A percentile compares a stretch with the other conserved stretches of the same genome.
phyloP scores from a whole-genome alignment of 2,113 vertebrate genomes.

The Andinoacara biseriatus region DNA sequence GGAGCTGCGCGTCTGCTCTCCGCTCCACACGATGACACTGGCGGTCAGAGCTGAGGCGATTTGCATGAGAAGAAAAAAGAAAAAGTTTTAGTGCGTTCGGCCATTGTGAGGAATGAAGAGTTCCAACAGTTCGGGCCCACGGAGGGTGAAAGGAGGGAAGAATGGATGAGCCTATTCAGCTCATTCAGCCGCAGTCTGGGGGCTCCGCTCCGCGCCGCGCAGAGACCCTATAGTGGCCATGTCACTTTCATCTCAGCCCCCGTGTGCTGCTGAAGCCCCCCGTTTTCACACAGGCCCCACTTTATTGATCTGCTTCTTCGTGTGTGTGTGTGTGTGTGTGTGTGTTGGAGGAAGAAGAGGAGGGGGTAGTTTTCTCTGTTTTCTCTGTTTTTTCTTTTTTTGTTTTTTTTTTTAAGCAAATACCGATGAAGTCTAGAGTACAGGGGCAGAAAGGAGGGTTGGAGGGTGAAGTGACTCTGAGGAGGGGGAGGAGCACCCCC shows the following conservation, averaged over 20 bases:
- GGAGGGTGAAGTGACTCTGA: conserved; percentile 65
- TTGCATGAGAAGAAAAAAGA: conserved; percentile 93
- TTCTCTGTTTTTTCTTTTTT: conserved; percentile 58
- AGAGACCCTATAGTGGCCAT: conserved; percentile 86
- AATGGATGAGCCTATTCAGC: conserved; percentile 92
- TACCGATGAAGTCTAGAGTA: conserved; percentile 80
- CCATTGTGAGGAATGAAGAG: conserved; percentile 94
- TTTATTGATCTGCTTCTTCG: conserved; percentile 85
- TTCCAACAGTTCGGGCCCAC: conserved; percentile 88
- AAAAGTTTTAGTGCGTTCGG: conserved; percentile 93
- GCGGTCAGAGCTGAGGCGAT: conserved; percentile 81
- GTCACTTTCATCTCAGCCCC: conserved; percentile 92
- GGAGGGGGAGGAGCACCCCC: conserved; percentile 48
- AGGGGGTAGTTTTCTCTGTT: conserved; percentile 56
- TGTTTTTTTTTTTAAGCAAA: conserved; percentile 75
- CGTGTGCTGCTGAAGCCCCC: conserved; percentile 27
- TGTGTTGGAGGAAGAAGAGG: conserved; percentile 14
- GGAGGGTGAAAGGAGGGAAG: conserved; percentile 87
- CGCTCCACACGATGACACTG: conserved; percentile 82
- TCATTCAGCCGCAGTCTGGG: conserved; percentile 82
- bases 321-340: background rate
- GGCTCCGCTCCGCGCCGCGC: conserved; percentile 85
- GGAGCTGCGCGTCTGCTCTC: conserved; percentile 68
- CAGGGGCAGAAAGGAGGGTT: conserved; percentile 64
- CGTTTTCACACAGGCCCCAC: conserved; percentile 63